phyloP scores from a whole-genome alignment of 2,113 vertebrate genomes.

The Rhinolophus ferrumequinum region DNA sequence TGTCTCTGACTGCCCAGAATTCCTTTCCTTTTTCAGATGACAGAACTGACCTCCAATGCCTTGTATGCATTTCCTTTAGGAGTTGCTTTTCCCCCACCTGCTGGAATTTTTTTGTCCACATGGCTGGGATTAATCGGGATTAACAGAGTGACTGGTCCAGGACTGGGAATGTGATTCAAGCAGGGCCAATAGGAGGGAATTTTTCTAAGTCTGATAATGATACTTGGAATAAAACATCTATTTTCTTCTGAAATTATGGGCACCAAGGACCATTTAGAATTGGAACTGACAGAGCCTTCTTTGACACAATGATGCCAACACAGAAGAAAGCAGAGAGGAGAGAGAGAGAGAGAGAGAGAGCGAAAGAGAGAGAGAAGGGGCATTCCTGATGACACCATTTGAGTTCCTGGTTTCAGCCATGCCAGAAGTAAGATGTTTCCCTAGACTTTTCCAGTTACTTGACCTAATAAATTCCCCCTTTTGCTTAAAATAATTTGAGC shows the following conservation, averaged over 20 bases:
- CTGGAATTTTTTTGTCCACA: neutral
- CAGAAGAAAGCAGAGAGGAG: neutral
- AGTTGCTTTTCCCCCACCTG: neutral
- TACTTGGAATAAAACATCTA: neutral
- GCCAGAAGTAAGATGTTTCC: neutral
- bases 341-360: too few relatives aligned
- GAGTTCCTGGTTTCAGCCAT: neutral
- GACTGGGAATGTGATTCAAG: neutral
- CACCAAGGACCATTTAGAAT: neutral
- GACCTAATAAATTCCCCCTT: neutral
- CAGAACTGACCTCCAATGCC: neutral
- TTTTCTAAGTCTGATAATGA: constrained; percentile 6
- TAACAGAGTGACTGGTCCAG: neutral
- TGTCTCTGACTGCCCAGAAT: neutral
- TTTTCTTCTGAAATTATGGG: neutral
- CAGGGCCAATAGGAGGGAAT: neutral
- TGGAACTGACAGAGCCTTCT: neutral
- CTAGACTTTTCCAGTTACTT: neutral
- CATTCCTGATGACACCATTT: neutral
- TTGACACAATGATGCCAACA: neutral
- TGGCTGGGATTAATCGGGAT: neutral
- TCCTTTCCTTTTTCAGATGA: neutral
- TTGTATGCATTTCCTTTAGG: neutral
- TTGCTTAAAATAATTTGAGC: neutral
- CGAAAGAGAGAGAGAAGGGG: neutral